Percentiles rank a stretch among this genome's conserved stretches.
Evolutionary conservation across 2,797 vertebrate genomes (phyloP).

Genomic region (Dromococcyx pavoninus): DNA sequence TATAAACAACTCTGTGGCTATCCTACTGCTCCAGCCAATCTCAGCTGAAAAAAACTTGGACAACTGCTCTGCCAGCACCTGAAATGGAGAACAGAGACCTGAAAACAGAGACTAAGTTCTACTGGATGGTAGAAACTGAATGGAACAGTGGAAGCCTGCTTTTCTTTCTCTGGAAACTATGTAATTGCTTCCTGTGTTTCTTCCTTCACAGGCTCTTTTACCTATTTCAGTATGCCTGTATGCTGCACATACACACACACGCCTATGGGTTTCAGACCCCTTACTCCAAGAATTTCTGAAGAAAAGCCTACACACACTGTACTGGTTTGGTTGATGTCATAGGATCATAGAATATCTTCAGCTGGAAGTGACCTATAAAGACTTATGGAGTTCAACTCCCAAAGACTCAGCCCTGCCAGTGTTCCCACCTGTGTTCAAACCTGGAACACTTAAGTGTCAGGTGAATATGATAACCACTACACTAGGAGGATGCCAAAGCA

Average conservation of each 20-base stretch:
- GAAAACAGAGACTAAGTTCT: background rate
- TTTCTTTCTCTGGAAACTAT: background rate
- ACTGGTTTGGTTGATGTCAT: background rate
- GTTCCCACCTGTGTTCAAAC: background rate
- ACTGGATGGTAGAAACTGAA: background rate
- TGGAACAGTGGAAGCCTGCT: background rate
- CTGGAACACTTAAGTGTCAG: background rate
- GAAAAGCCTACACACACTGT: background rate
- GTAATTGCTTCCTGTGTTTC: rapidly evolving
- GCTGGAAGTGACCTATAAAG: background rate
- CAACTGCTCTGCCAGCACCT: background rate
- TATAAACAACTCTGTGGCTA: background rate
- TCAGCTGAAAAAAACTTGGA: background rate
- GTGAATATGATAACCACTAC: background rate
- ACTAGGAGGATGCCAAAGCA: rapidly evolving
- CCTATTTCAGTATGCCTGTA: rapidly evolving
- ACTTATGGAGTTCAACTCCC: rapidly evolving
- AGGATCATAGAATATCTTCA: rapidly evolving
- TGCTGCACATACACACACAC: rapidly evolving
- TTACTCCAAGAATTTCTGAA: background rate
- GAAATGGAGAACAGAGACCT: background rate
- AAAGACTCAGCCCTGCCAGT: rapidly evolving
- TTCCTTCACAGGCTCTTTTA: background rate
- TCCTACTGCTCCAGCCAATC: background rate
- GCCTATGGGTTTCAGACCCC: background rate